These are phyloP conservation scores for Lydus trimaculatus DNA, from an alignment of 2,888 invertebrate species.

Conservation along the genomic window DNA sequence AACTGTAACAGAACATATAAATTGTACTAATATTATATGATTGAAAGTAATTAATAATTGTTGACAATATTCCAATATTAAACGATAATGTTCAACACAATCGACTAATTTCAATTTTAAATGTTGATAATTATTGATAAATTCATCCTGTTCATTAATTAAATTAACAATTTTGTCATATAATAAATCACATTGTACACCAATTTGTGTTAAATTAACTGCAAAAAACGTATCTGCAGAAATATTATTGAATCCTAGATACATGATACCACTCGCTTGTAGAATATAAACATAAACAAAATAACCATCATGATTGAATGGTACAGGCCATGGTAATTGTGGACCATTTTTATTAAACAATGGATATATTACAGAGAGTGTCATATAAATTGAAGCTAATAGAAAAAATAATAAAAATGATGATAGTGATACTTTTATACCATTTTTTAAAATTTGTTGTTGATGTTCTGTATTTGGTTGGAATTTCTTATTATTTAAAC, in stretches of 20 bases:
- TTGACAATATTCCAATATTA: not conserved
- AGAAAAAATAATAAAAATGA: slow-evolving; percentile 17
- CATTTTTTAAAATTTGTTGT: slow-evolving; percentile 6
- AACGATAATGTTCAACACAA: not conserved
- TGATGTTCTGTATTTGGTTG: slow-evolving; percentile 12
- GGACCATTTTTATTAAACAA: slow-evolving; percentile 9
- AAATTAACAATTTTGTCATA: slow-evolving; percentile 18
- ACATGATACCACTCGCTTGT: slow-evolving; percentile 11
- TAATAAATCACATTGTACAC: slow-evolving; percentile 23
- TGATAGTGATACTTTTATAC: slow-evolving; percentile 7
- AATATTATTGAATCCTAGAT: slow-evolving; percentile 14
- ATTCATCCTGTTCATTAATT: not conserved
- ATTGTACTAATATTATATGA: not conserved
- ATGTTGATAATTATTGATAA: too few relatives aligned
- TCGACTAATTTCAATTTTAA: too few relatives aligned
- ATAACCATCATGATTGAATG: slow-evolving; percentile 8
- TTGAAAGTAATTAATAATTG: not conserved
- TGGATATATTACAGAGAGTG: not conserved
- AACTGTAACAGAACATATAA: not conserved
- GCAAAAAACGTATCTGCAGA: slow-evolving; percentile 22
- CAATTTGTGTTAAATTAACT: slow-evolving; percentile 20
- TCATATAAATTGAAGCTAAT: not conserved
- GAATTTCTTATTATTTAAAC: slow-evolving; percentile 16
- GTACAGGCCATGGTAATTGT: slow-evolving; percentile 12
- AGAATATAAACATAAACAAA: slow-evolving; percentile 4